Evolutionary conservation across 2,888 invertebrate species (phyloP), one percentile per base, ranked within the genome.

Genomic region (Steromphala cineraria): DNA sequence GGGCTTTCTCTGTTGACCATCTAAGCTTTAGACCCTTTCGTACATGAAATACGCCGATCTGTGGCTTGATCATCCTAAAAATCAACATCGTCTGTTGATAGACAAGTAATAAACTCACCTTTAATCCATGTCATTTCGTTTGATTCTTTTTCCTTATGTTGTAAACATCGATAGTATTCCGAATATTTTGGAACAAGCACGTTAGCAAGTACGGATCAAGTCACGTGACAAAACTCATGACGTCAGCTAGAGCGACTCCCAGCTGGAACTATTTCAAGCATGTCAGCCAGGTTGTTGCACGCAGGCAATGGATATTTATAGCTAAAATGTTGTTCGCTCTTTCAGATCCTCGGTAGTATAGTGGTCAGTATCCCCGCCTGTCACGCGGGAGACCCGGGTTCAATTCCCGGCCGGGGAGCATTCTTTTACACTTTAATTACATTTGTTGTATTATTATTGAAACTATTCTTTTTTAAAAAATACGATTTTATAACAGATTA

Each of bases 321-420:
- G 13, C n/a, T n/a, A 13, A 36, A 55, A 55, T 55, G 13, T 28
- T n/a, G 0, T 2, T 0, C 13, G 0, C 4, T 15, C 3, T 31
- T 0, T n/a, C 53, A 76, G 55, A 31, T 76, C 76, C 76, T 76
- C 76, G 76, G 55, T 76, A 76, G 76, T 76, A 76, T 76, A 76
- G 76, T 76, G 76, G 76, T 76, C 28, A 76, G 76, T 76, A 76
- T 76, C 76, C 76, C 76, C 76, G 76, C 76, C 76, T 76, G 76
- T 76, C 76, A 76, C 76, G 76, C 76, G 76, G 76, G 76, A 76
- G 76, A 76, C 76, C 76, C 53, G 76, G 76, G 76, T 76, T 76
- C 76, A 76, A 76, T 76, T 76, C 76, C 76, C 76, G 53, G 76
- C 55, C 76, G 76, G 76, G 76, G 76, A 76, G 76, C 5, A 31